Conservation (phyloP, 37 sponge, comb jelly and placozoan species). For the Aplysina aerophoba region DNA sequence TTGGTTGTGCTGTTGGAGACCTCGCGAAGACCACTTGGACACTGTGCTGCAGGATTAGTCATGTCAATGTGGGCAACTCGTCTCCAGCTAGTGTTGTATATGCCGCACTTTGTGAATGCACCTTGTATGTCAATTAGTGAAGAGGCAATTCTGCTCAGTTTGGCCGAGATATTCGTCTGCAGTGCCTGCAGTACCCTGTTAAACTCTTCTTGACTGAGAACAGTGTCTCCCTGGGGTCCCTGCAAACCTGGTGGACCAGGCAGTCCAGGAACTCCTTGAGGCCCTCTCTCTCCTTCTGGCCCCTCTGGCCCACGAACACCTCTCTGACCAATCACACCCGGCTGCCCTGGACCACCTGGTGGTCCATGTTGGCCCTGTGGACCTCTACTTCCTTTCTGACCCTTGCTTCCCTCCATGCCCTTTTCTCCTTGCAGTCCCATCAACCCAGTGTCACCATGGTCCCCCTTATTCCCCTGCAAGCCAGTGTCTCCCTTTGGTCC, state of each 20-base stretch:
- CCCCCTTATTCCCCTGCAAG: too few species aligned
- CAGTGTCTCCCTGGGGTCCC: constrained; percentile 10
- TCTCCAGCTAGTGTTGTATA: neutral
- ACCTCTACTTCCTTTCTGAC: too few species aligned
- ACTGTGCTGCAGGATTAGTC: neutral
- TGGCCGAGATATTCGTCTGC: neutral
- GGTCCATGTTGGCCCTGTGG: too few species aligned
- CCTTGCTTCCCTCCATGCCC: too few species aligned
- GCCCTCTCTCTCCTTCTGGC: too few species aligned
- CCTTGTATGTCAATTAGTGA: too few species aligned
- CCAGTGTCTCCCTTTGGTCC: too few species aligned
- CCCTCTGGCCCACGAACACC: too few species aligned
- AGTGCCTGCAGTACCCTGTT: neutral
- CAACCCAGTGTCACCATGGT: too few species aligned
- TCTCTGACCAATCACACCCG: too few species aligned
- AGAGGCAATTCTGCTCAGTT: neutral
- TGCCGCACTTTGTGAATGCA: neutral
- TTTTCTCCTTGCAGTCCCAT: too few species aligned
- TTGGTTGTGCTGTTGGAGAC: constrained; percentile 6
- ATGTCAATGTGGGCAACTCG: neutral
- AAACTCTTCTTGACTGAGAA: constrained; percentile 6
- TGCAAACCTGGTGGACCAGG: neutral
- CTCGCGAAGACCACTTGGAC: constrained; percentile 12
- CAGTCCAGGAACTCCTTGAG: neutral
- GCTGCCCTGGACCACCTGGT: too few species aligned